Percentiles rank a stretch among this genome's conserved stretches.
These are phyloP conservation scores for Drosophila suboccidentalis DNA, from an alignment of 2,888 invertebrate species.

Conservation along the genomic window DNA sequence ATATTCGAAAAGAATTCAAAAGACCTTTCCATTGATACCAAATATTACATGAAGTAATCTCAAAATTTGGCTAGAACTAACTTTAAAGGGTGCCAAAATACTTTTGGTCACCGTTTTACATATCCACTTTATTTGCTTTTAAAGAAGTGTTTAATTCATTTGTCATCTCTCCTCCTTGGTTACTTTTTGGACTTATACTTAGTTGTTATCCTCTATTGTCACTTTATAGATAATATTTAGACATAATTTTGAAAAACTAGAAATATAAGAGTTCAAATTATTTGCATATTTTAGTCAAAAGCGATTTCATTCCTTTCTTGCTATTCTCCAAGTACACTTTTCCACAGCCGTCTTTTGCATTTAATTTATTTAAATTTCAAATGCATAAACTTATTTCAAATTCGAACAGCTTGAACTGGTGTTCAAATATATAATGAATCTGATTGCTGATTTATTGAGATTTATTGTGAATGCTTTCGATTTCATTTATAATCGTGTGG, in stretches of 20 bases:
- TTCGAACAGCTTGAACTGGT: constrained; percentile 10
- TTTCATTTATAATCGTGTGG: constrained; percentile 47
- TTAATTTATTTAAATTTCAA: constrained; percentile 15
- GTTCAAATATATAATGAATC: constrained; percentile 16
- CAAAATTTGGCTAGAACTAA: too few species aligned
- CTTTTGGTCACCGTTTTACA: too few species aligned
- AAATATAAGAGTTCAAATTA: too few species aligned
- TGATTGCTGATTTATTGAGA: constrained; percentile 57
- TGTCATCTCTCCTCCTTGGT: background rate
- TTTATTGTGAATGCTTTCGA: constrained; percentile 63
- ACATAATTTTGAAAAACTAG: too few species aligned
- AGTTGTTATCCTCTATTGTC: too few species aligned
- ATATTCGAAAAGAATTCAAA: too few species aligned
- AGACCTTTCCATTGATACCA: too few species aligned
- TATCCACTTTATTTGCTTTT: background rate
- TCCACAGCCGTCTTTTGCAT: background rate
- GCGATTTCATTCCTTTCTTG: background rate
- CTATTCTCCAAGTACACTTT: background rate
- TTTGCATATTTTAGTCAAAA: too few species aligned
- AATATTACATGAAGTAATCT: too few species aligned
- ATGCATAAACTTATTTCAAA: constrained; percentile 5
- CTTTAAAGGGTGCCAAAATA: too few species aligned
- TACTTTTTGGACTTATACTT: background rate
- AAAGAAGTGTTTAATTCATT: background rate
- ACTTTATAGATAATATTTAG: too few species aligned